Percentiles rank a stretch among this genome's conserved stretches.
phyloP scores from a whole-genome alignment of 2,888 invertebrate genomes.

The Dilophus febrilis region DNA sequence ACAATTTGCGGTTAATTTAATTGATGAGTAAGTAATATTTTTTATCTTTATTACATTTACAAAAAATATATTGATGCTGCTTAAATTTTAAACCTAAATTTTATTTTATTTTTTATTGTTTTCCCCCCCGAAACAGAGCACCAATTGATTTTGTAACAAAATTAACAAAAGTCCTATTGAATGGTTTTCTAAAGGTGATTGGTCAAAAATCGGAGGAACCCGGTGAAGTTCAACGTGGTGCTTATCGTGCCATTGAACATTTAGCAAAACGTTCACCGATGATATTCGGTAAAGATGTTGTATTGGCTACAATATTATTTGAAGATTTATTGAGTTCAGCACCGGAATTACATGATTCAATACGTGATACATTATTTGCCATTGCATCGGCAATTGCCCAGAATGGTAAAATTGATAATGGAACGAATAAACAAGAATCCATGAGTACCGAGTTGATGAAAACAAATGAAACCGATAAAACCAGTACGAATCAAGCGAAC shows the following conservation, averaged over 20 bases:
- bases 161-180: conserved; percentile 25
- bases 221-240: conserved; percentile 32
- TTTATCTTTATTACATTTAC: not conserved
- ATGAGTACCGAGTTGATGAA: too few relatives aligned
- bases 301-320: conserved; percentile 26
- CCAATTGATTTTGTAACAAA: conserved; percentile 24
- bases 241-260: conserved; percentile 27
- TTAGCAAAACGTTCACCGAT: conserved; percentile 35
- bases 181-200: conserved; percentile 26
- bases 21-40: conserved; percentile 48
- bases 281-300: conserved; percentile 49
- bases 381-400: conserved; percentile 47
- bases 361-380: conserved; percentile 49
- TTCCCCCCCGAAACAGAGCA: conserved; percentile 15
- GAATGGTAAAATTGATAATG: too few relatives aligned
- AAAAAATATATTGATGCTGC: not conserved
- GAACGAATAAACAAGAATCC: too few relatives aligned
- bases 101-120: conserved; percentile 3
- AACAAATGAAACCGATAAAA: too few relatives aligned
- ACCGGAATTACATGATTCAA: conserved; percentile 40
- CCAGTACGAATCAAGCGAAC: too few relatives aligned
- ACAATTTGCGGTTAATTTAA: conserved; percentile 64
- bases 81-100: not conserved
- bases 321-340: conserved; percentile 24
- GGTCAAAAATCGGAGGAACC: conserved; percentile 24